These are phyloP conservation scores for Margarornis squamiger DNA, from an alignment of 2,797 vertebrate species.

Conservation along the genomic window DNA sequence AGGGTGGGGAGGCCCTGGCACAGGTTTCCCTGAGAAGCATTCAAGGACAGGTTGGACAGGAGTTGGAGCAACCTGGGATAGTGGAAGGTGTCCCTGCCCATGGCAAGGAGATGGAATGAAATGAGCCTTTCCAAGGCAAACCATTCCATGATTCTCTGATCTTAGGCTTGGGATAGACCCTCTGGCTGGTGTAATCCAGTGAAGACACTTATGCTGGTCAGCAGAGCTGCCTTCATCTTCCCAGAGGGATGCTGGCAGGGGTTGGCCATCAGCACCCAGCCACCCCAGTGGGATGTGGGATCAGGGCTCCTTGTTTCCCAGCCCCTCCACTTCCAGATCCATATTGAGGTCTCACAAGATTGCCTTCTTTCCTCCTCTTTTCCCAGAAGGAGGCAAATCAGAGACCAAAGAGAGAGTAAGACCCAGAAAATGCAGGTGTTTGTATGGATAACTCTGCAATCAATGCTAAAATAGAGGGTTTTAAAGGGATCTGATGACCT, in stretches of 20 bases:
- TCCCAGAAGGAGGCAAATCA: background rate
- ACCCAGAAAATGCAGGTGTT: background rate
- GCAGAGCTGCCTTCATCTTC: background rate
- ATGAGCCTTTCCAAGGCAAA: background rate
- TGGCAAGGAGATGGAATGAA: background rate
- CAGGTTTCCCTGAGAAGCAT: accelerated
- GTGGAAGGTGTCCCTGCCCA: background rate
- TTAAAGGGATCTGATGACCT: background rate
- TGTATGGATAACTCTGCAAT: background rate
- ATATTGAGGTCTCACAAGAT: background rate
- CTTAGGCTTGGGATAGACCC: background rate
- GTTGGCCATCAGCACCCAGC: background rate
- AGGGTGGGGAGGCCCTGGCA: accelerated
- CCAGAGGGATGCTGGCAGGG: background rate
- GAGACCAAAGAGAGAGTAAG: background rate
- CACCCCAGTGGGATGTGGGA: background rate
- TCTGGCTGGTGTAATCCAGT: background rate
- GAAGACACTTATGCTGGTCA: background rate
- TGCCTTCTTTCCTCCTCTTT: background rate
- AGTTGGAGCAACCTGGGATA: accelerated
- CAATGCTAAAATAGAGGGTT: background rate
- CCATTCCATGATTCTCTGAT: background rate
- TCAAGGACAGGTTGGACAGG: accelerated
- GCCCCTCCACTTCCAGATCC: background rate
- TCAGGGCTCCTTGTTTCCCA: background rate